Conservation (phyloP, 2,797 vertebrate species). For the Sphenopsis melanotis region DNA sequence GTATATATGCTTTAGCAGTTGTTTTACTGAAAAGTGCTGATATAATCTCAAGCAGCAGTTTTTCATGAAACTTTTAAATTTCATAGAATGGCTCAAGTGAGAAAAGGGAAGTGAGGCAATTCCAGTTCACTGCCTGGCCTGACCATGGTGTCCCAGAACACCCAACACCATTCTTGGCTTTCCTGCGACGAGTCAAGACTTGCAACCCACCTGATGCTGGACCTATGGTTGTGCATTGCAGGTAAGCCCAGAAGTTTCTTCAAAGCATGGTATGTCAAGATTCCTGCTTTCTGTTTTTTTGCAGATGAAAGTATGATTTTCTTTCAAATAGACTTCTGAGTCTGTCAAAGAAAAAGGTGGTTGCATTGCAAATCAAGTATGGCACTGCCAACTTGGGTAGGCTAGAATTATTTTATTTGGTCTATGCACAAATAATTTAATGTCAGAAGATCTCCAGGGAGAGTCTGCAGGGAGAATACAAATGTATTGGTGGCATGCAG, state of each 20-base stretch:
- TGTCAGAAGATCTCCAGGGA: not conserved
- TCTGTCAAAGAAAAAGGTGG: not conserved
- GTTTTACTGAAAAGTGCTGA: not conserved
- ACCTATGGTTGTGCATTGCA: conserved; percentile 99
- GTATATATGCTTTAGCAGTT: not conserved
- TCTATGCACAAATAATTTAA: not conserved
- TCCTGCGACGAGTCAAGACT: conserved; percentile 93
- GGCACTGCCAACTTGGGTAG: not conserved
- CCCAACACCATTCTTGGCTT: conserved; percentile 95
- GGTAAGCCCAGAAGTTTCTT: conserved; percentile 73
- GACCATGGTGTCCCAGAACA: conserved; percentile 98
- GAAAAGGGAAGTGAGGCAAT: conserved; percentile 96
- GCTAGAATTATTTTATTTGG: not conserved
- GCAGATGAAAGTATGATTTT: not conserved
- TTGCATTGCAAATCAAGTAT: not conserved
- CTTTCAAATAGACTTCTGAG: not conserved
- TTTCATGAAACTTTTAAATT: conserved; percentile 32
- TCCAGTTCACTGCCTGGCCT: conserved; percentile 99
- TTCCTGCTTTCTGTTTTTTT: not conserved
- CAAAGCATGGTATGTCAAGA: not conserved
- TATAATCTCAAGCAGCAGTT: not conserved
- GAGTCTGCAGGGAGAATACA: not conserved
- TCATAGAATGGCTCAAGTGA: conserved; percentile 94
- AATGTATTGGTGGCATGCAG: not conserved
- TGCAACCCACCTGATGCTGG: conserved; percentile 98